These are phyloP conservation scores for Cryptosula pallasiana DNA, from an alignment of 2,888 invertebrate species.

Conservation along the genomic window DNA sequence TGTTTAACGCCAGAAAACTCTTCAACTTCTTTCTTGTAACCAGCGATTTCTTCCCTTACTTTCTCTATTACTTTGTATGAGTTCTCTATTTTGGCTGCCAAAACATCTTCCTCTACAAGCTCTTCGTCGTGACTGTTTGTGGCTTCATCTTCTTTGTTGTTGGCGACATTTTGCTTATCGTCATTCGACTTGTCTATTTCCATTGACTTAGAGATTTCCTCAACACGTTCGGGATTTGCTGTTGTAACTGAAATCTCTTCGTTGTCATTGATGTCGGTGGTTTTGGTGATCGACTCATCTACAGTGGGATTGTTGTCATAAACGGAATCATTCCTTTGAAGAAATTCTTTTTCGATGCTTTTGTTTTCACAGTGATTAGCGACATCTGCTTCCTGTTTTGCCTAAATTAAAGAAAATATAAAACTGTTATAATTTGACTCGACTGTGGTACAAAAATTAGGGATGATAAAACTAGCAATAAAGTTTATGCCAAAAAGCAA, in stretches of 20 bases:
- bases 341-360: too few species aligned
- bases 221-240: too few species aligned
- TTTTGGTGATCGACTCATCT: too few species aligned
- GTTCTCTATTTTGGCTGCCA: not conserved
- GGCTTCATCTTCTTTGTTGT: not conserved
- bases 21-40: conserved; percentile 5
- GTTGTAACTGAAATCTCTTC: not conserved
- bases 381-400: not conserved
- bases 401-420: too few species aligned
- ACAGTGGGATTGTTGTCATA: too few species aligned
- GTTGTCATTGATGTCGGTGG: not conserved
- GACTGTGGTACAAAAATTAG: too few species aligned
- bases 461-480: too few species aligned
- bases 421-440: too few species aligned
- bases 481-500: too few species aligned
- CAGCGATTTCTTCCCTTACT: not conserved
- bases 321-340: not conserved
- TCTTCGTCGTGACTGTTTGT: not conserved
- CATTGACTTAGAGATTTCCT: too few species aligned
- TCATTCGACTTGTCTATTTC: too few species aligned
- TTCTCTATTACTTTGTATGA: conserved; percentile 16
- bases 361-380: too few species aligned
- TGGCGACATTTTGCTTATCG: not conserved
- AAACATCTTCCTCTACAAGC: not conserved
- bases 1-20: not conserved